These are phyloP conservation scores for Acanthosoma haemorrhoidale DNA, from an alignment of 2,888 invertebrate genomes.

Conservation along the genomic window DNA sequence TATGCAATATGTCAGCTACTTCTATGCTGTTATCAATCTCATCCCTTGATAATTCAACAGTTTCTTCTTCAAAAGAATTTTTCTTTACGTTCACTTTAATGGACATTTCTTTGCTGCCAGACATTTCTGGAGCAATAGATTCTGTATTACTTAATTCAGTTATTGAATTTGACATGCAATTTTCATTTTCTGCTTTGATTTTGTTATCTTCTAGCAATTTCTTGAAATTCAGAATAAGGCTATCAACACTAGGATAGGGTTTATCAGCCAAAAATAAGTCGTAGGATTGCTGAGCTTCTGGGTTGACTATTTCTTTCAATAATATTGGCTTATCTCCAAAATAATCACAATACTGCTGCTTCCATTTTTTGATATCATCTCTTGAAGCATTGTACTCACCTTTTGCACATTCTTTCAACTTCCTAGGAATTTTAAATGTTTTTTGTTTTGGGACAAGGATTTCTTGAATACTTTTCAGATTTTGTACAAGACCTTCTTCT, in stretches of 20 bases:
- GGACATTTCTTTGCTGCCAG: too few relatives aligned
- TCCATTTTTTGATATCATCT: constrained; percentile 6
- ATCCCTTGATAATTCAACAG: not conserved
- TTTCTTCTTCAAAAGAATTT: not conserved
- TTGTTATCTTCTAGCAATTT: not conserved
- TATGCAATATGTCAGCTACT: too few relatives aligned
- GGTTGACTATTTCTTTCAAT: not conserved
- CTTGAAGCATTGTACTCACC: constrained; percentile 3
- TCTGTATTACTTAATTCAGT: not conserved
- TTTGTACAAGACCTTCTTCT: not conserved
- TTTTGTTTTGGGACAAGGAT: not conserved
- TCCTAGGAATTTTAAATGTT: not conserved
- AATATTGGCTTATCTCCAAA: not conserved
- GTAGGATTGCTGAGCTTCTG: not conserved
- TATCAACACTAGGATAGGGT: not conserved
- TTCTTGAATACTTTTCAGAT: not conserved
- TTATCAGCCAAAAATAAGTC: not conserved
- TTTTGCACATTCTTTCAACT: constrained; percentile 11
- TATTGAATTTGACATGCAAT: not conserved
- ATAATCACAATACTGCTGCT: not conserved
- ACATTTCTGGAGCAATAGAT: not conserved
- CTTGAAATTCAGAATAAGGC: not conserved
- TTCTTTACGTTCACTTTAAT: too few relatives aligned
- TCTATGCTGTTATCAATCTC: not conserved
- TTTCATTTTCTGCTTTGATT: not conserved